Evolutionary conservation across 1,140 invertebrate genomes (phyloP), one percentile per base, ranked within the genome.

Genomic region (Himalopsyche phryganea): DNA sequence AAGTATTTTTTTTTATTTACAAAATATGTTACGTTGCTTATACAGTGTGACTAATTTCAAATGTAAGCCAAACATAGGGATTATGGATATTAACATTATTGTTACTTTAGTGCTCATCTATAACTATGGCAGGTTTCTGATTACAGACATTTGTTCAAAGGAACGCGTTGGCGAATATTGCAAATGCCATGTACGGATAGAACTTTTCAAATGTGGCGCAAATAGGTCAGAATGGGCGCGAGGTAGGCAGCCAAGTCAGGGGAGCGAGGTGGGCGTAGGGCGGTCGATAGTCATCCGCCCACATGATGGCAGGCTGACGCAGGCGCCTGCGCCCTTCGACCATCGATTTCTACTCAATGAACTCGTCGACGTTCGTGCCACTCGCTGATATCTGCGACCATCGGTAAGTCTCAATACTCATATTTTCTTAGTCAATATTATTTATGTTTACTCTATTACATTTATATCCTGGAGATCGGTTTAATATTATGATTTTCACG

Each of bases 321-420:
- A 28, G 23, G 60, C 60, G 60, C 60, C 38, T 57, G 60, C 60
- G 60, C 53, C 50, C 54, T 42, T 10, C 36, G 15, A 28, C 17
- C 54, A 61, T 61, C 51, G 59, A 61, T 58, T 56, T 52, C 49
- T 56, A 36, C 52, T 56, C 49, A 58, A 58, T 58, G 53, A 58
- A 61, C 59, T 42, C 28, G 11, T 40, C 41, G 42, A 38, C 46
- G 38, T 48, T 51, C 47, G 40, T 44, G 49, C 50, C 60, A 61
- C 45, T 61, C 54, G 49, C 53, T 33, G 49, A 47, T 44, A 52
- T 48, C 50, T 32, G 47, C 44, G 53, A 44, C 49, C 40, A 40
- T 52, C 38, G 60, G 60, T 61, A 35, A 61, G 60, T 61, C 19
- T 17, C 32, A 41, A 19, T 20, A 38, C 40, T 23, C 2, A 10